Evolutionary conservation across 2,113 vertebrate genomes (phyloP).

Genomic region (Bettongia penicillata): DNA sequence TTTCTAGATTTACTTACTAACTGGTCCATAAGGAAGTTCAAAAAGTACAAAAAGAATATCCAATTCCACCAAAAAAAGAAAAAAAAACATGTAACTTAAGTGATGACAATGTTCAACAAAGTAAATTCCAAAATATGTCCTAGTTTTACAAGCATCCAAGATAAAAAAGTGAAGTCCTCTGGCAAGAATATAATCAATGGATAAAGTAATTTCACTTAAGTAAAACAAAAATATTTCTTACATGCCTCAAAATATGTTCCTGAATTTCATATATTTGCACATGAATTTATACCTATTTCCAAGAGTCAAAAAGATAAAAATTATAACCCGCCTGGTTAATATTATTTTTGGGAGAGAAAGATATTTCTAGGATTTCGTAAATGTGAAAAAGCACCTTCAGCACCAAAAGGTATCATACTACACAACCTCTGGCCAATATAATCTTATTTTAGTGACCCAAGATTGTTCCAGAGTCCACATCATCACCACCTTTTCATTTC

Average conservation of each 20-base stretch:
- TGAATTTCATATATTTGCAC: slow-evolving; percentile 62
- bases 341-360: slow-evolving; percentile 71
- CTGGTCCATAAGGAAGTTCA: slow-evolving; percentile 45
- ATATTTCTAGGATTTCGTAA: slow-evolving; percentile 66
- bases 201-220: slow-evolving; percentile 23
- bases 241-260: slow-evolving; percentile 59
- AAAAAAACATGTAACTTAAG: slow-evolving; percentile 48
- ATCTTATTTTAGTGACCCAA: too few relatives aligned
- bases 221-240: slow-evolving; percentile 45
- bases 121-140: slow-evolving; percentile 32
- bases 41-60: slow-evolving; percentile 54
- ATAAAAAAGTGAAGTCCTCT: slow-evolving; percentile 22
- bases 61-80: slow-evolving; percentile 59
- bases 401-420: slow-evolving; percentile 25
- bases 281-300: slow-evolving; percentile 54
- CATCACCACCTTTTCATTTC: too few relatives aligned
- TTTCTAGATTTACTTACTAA: slow-evolving; percentile 57
- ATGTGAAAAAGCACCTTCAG: slow-evolving; percentile 58
- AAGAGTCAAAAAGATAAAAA: slow-evolving; percentile 74
- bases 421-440: too few relatives aligned
- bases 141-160: slow-evolving; percentile 7
- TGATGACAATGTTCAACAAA: slow-evolving; percentile 40
- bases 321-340: slow-evolving; percentile 65
- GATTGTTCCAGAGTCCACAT: too few relatives aligned
- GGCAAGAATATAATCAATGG: background rate